A percentile compares a stretch with the other conserved stretches of the same genome.
Conservation (phyloP, 2,113 vertebrate genomes). For the Romanogobio albipinnatus region DNA sequence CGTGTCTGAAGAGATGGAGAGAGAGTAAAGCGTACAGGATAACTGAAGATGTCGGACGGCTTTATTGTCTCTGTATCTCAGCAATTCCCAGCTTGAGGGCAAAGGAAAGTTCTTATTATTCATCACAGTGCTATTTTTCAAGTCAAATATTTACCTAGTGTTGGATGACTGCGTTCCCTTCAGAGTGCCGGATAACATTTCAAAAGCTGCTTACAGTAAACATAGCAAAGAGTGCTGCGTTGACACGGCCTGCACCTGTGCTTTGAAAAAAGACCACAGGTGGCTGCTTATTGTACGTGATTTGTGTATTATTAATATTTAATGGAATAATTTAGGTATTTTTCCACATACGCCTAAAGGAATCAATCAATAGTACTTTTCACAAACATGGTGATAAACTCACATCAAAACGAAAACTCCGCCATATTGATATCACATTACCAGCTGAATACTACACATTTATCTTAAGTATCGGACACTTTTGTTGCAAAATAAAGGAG, state of each 20-base stretch:
- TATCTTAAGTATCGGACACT: background rate
- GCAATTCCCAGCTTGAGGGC: constrained; percentile 9
- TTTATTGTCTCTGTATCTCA: constrained; percentile 24
- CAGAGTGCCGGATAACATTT: constrained; percentile 13
- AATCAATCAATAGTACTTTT: background rate
- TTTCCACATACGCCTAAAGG: background rate
- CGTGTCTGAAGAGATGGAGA: background rate
- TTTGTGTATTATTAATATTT: background rate
- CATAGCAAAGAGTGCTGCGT: constrained; percentile 3
- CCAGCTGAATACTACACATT: background rate
- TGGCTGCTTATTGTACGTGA: constrained; percentile 6
- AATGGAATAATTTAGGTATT: background rate
- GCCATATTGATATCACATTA: background rate
- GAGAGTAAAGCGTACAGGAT: background rate
- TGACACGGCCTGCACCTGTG: constrained; percentile 43
- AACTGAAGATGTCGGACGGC: constrained; percentile 17
- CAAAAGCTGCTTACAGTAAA: constrained; percentile 37
- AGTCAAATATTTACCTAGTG: constrained; percentile 42
- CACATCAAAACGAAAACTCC: background rate
- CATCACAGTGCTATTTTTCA: constrained; percentile 23
- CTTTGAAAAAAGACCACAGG: constrained; percentile 17
- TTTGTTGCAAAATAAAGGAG: background rate
- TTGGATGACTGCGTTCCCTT: constrained; percentile 4
- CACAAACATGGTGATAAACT: background rate
- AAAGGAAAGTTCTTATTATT: constrained; percentile 2